Conservation (phyloP, 1,140 invertebrate species). For the Papilio aristodemus region DNA sequence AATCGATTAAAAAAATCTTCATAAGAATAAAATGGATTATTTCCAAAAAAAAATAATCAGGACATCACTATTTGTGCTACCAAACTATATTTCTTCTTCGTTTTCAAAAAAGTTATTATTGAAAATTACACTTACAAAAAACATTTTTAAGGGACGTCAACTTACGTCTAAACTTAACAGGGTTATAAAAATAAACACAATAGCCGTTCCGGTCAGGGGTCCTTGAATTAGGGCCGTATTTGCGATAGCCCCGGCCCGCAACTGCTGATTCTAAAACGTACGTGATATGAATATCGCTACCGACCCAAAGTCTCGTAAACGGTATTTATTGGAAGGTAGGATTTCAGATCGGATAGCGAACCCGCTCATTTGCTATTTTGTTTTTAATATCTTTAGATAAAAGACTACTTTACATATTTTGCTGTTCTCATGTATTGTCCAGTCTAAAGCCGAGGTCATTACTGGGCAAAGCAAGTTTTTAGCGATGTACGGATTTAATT, state of each 20-base stretch:
- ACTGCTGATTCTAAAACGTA: constrained; percentile 35
- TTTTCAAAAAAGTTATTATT: not conserved
- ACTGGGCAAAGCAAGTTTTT: too few species aligned
- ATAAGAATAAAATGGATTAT: too few species aligned
- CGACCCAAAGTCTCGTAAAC: constrained; percentile 38
- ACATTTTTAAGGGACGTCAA: not conserved
- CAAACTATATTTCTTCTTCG: too few species aligned
- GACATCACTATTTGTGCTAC: too few species aligned
- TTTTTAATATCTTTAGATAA: constrained; percentile 20
- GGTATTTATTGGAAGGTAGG: constrained; percentile 43
- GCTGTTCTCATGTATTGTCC: not conserved
- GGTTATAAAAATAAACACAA: constrained; percentile 33
- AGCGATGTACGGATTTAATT: too few species aligned
- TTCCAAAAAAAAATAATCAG: too few species aligned
- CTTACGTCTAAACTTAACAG: constrained; percentile 18
- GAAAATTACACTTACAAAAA: not conserved
- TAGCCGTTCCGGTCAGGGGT: constrained; percentile 30
- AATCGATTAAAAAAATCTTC: too few species aligned
- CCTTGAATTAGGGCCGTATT: constrained; percentile 33
- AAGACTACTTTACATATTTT: constrained; percentile 6
- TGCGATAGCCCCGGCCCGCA: constrained; percentile 27
- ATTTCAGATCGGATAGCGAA: constrained; percentile 9
- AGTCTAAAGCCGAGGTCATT: too few species aligned
- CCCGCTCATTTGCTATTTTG: constrained; percentile 1
- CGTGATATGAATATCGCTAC: constrained; percentile 43